Conservation (phyloP, 2,888 invertebrate species). For the Drosophila recens region DNA sequence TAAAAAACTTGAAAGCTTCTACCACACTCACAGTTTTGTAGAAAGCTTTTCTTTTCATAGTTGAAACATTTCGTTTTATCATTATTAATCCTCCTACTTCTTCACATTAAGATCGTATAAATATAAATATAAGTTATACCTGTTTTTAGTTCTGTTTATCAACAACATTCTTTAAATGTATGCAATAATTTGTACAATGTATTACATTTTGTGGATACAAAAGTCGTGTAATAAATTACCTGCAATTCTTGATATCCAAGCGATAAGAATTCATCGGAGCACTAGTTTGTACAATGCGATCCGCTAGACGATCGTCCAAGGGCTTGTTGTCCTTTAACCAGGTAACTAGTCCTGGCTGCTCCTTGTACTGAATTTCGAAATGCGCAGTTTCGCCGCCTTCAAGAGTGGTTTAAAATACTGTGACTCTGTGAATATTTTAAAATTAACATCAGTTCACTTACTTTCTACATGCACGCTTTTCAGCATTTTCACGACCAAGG, state of each 20-base stretch:
- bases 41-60: no score
- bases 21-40: no score
- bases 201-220: background rate
- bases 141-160: no score
- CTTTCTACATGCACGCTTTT: slow-evolving; percentile 92
- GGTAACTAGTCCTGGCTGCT: slow-evolving; percentile 88
- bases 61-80: no score
- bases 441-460: slow-evolving; percentile 86
- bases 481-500: slow-evolving; percentile 90
- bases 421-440: background rate
- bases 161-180: no score
- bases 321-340: slow-evolving; percentile 96
- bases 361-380: slow-evolving; percentile 91
- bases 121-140: background rate
- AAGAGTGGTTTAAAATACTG: background rate
- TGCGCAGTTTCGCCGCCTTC: slow-evolving; percentile 93
- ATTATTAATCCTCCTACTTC: background rate
- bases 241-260: slow-evolving; percentile 91
- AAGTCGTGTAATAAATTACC: slow-evolving; percentile 36
- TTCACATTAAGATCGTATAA: background rate
- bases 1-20: no score
- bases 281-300: slow-evolving; percentile 89
- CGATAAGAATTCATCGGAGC: slow-evolving; percentile 88
- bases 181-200: background rate
- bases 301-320: slow-evolving; percentile 90